Percentiles rank a stretch among this genome's conserved stretches.
phyloP scores from a whole-genome alignment of 2,797 vertebrate genomes.

The Gallinago nigripennis region DNA sequence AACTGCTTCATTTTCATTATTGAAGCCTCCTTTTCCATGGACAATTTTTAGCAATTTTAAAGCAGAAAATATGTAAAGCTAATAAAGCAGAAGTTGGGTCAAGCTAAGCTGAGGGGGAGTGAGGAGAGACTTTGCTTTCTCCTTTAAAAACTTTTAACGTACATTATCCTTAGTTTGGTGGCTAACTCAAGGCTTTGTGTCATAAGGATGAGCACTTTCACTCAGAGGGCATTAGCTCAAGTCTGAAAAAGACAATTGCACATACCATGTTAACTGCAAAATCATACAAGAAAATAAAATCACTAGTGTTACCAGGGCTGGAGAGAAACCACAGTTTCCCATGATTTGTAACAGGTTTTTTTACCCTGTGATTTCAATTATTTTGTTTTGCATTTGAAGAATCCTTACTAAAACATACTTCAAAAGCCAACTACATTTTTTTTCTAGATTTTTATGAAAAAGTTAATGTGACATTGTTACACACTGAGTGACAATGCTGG shows the following conservation, averaged over 20 bases:
- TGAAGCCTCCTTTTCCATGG: not conserved
- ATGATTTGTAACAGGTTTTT: not conserved
- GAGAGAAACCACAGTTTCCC: not conserved
- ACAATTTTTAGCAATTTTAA: not conserved
- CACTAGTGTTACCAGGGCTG: not conserved
- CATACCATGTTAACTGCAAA: not conserved
- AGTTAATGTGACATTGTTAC: not conserved
- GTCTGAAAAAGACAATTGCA: not conserved
- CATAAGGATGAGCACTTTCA: not conserved
- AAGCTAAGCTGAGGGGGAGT: not conserved
- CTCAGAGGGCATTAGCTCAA: not conserved
- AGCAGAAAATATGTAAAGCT: not conserved
- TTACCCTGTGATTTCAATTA: not conserved
- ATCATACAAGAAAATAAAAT: not conserved
- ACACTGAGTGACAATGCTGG: fast-evolving
- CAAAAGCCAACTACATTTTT: not conserved
- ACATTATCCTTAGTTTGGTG: not conserved
- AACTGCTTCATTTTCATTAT: not conserved
- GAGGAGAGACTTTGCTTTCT: not conserved
- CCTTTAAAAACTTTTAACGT: not conserved
- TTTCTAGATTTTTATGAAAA: not conserved
- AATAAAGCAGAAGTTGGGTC: not conserved
- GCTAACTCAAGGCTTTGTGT: not conserved
- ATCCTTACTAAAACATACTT: not conserved
- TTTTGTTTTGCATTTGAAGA: not conserved